Evolutionary conservation across 2,888 invertebrate species (phyloP), one percentile per base, ranked within the genome.

Genomic region (Argyresthia albistria): DNA sequence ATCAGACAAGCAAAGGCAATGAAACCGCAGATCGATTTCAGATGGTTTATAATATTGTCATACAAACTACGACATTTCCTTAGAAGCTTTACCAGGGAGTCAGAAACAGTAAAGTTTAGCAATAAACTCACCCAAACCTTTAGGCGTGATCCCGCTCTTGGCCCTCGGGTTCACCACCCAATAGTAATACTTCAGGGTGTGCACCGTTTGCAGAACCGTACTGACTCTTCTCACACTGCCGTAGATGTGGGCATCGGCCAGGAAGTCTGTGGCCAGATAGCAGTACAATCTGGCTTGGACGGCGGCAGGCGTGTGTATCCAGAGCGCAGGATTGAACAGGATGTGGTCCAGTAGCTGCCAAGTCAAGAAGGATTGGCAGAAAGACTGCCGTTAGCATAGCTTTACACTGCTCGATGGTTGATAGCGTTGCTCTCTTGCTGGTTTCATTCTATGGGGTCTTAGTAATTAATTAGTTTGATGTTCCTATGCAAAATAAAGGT

Each of bases 341-440:
- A 99, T 95, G 89, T 99, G 98, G 88, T 99, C 99, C 90, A 99
- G 91, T 65, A 99, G 92, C 95, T 99, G 97, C 93, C 94, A 95
- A 70, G 94, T 94, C 73, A 95, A 90, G 89, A 95, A 95, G 74
- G 95, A 94, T 91, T 95, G 94, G 90, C 94, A 95, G 90, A 95
- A 95, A 84, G 93, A 92, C 95, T 95, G 90, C 90, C 90, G 91
- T 92, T 90, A 92, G 80, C 78, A 76, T 69, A 75, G 80, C 73
- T 80, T 78, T 70, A 64, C 59, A 79, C 88, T 89, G 88, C 71
- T 76, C 88, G 80, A 82, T 78, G 88, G 82, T 78, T 70, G 78
- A 58, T 73, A 81, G 77, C 86, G 77, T 67, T 58, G 61, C 48
- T 36, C 48, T 37, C 48, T 48, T 48, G 48, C 48, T 36, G 37